These are phyloP conservation scores for Sinopyrophorus schimmeli DNA, from an alignment of 2,888 invertebrate species.

Conservation along the genomic window DNA sequence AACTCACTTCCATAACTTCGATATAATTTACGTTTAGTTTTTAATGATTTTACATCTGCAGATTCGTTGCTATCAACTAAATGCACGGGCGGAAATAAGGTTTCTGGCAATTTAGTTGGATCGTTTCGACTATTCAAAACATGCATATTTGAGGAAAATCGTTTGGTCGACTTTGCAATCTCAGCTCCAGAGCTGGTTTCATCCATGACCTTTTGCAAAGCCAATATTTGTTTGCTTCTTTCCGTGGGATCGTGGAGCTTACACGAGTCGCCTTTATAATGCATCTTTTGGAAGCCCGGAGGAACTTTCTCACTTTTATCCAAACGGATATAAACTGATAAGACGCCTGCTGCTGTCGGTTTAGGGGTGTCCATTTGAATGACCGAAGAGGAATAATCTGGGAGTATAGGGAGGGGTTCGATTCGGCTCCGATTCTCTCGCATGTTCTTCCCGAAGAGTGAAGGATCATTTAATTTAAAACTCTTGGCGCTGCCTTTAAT, in stretches of 20 bases:
- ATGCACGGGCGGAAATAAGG: no score
- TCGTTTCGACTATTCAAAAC: no score
- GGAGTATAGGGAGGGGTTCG: slow-evolving; percentile 29
- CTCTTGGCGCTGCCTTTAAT: slow-evolving; percentile 27
- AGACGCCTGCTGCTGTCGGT: background rate
- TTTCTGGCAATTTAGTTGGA: no score
- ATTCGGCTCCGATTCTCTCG: slow-evolving; percentile 22
- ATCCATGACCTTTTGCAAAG: slow-evolving; percentile 13
- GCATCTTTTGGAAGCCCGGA: slow-evolving; percentile 15
- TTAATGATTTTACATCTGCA: no score
- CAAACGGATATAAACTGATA: slow-evolving; percentile 18
- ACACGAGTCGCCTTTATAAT: slow-evolving; percentile 19
- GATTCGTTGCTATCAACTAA: no score
- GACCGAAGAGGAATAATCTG: slow-evolving; percentile 6
- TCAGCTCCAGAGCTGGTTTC: slow-evolving; percentile 16
- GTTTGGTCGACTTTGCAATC: slow-evolving; percentile 7
- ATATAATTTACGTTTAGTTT: no score
- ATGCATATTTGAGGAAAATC: slow-evolving; percentile 2
- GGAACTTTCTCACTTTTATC: slow-evolving; percentile 12
- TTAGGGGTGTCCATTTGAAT: background rate
- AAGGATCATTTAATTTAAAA: slow-evolving; percentile 25
- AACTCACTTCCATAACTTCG: no score
- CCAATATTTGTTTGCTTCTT: slow-evolving; percentile 9
- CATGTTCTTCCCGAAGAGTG: slow-evolving; percentile 18
- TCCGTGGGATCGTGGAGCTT: slow-evolving; percentile 11